A percentile compares a stretch with the other conserved stretches of the same genome.
phyloP scores from a whole-genome alignment of 2,113 vertebrate genomes.

The Ranitomeya variabilis region DNA sequence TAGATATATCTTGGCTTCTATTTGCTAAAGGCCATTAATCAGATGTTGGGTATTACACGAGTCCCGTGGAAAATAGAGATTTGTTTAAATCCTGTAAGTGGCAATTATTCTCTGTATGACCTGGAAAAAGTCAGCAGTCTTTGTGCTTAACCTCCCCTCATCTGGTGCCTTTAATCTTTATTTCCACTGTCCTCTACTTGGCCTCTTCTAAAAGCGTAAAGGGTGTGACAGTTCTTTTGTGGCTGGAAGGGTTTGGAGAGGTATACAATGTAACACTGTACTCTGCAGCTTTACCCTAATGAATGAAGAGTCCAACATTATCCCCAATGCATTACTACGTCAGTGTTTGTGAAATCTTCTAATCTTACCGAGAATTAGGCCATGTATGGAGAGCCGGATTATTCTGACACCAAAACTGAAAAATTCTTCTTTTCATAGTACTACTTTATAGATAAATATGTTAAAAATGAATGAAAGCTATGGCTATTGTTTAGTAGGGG shows the following conservation, averaged over 20 bases:
- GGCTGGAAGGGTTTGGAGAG: slow-evolving; percentile 1
- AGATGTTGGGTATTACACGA: slow-evolving; percentile 13
- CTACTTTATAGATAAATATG: background rate
- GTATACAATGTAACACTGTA: slow-evolving; percentile 37
- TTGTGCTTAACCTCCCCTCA: slow-evolving; percentile 48
- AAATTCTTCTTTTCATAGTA: background rate
- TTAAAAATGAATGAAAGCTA: background rate
- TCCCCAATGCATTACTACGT: background rate
- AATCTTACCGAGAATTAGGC: background rate
- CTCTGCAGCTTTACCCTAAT: slow-evolving; percentile 24
- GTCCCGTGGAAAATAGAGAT: background rate
- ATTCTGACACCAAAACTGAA: background rate
- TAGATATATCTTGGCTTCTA: background rate
- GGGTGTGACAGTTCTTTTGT: slow-evolving; percentile 50
- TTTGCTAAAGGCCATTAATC: slow-evolving; percentile 25
- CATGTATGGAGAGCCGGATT: background rate
- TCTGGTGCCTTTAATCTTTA: slow-evolving; percentile 51
- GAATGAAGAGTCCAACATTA: background rate
- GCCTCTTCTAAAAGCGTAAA: slow-evolving; percentile 53
- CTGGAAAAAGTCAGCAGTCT: slow-evolving; percentile 41
- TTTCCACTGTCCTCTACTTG: slow-evolving; percentile 54
- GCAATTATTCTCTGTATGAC: slow-evolving; percentile 48
- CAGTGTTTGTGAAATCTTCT: background rate
- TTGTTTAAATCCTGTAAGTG: slow-evolving; percentile 47
- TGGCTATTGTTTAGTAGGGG: background rate